These are phyloP conservation scores for Sepioteuthis lessoniana DNA, from an alignment of 2,888 invertebrate species.

Conservation along the genomic window DNA sequence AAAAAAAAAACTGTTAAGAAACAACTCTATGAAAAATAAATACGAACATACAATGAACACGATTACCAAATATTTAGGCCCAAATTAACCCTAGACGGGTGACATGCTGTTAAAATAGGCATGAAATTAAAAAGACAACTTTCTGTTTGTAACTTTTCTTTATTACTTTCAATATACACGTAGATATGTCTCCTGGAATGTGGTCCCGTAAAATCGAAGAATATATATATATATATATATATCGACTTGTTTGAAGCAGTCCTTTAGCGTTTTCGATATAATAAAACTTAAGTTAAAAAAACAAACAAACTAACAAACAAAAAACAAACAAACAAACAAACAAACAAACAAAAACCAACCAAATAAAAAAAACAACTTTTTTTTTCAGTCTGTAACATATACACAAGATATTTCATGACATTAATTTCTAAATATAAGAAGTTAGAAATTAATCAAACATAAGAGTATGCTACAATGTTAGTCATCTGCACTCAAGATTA, in stretches of 20 bases:
- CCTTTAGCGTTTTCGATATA: background rate
- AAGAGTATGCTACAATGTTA: too few relatives aligned
- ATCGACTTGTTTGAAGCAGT: background rate
- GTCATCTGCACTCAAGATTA: too few relatives aligned
- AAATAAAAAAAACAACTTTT: background rate
- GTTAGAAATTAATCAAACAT: too few relatives aligned
- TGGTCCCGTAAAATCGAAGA: background rate
- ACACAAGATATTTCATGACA: too few relatives aligned
- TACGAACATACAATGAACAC: too few relatives aligned
- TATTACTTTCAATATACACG: background rate
- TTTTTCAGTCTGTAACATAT: too few relatives aligned
- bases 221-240: background rate
- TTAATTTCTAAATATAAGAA: too few relatives aligned
- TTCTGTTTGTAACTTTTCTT: background rate
- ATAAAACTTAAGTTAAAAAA: background rate
- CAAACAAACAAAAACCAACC: background rate
- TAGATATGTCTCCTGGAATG: background rate
- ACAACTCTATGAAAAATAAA: too few relatives aligned
- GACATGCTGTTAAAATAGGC: too few relatives aligned
- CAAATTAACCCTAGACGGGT: too few relatives aligned
- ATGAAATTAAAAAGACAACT: background rate
- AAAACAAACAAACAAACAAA: background rate
- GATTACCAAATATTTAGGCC: too few relatives aligned
- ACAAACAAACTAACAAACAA: background rate
- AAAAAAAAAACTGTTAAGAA: too few relatives aligned